Evolutionary conservation across 2,888 invertebrate genomes (phyloP).

Genomic region (Tenthredo distinguenda): DNA sequence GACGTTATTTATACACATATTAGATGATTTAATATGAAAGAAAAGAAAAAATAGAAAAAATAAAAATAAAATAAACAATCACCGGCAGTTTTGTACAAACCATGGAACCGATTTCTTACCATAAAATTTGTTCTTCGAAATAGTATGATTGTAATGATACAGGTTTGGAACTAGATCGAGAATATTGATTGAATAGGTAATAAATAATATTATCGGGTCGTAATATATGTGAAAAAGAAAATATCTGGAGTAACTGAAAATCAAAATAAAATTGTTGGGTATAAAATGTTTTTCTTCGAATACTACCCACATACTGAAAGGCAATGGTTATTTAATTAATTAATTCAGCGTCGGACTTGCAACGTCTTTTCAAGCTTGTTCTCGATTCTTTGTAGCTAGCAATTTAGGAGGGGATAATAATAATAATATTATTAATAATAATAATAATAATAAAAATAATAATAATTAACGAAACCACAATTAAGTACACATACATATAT

Average conservation of each 20-base stretch:
- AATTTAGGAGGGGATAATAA: slow-evolving; percentile 52
- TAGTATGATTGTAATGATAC: neutral
- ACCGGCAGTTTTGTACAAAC: neutral
- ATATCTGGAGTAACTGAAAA: neutral
- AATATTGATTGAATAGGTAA: neutral
- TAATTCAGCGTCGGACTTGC: slow-evolving; percentile 32
- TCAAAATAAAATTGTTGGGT: neutral
- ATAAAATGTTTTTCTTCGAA: neutral
- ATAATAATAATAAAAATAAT: slow-evolving; percentile 54
- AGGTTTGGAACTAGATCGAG: neutral
- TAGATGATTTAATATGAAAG: slow-evolving; percentile 23
- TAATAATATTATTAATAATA: slow-evolving; percentile 49
- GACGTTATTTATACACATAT: slow-evolving; percentile 35
- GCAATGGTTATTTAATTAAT: slow-evolving; percentile 2
- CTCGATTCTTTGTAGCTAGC: slow-evolving; percentile 51
- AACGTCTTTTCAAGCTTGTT: slow-evolving; percentile 37
- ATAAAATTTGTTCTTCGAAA: neutral
- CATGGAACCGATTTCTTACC: neutral
- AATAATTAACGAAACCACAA: slow-evolving; percentile 53
- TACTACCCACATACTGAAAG: neutral
- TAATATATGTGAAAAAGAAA: neutral
- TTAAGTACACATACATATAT: slow-evolving; percentile 53
- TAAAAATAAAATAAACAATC: neutral
- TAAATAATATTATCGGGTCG: neutral
- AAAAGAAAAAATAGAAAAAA: neutral